Evolutionary conservation across 2,797 vertebrate genomes (phyloP).

Genomic region (Tamandua tetradactyla): DNA sequence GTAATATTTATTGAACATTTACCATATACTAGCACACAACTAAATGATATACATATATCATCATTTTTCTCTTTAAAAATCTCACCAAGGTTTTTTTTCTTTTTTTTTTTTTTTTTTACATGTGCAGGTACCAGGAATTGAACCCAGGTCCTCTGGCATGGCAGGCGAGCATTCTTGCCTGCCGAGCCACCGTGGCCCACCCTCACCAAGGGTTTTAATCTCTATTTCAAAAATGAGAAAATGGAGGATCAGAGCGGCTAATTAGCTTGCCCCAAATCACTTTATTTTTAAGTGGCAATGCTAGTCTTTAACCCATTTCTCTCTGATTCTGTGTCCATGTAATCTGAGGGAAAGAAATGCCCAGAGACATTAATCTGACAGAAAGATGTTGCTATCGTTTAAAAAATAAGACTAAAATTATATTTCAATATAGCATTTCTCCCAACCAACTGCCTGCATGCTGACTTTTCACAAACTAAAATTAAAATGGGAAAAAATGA

Average conservation of each 20-base stretch:
- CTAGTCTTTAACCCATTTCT: neutral
- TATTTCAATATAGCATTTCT: conserved; percentile 10
- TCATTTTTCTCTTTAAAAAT: neutral
- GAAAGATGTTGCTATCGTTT: neutral
- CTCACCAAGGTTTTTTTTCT: neutral
- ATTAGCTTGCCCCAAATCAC: neutral
- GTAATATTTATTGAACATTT: neutral
- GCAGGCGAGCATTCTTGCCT: no score
- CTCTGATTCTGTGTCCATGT: neutral
- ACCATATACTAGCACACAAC: neutral
- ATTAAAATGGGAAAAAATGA: neutral
- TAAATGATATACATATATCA: neutral
- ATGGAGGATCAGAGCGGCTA: neutral
- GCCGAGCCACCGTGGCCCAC: no score
- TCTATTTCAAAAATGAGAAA: conserved; percentile 8
- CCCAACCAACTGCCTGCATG: neutral
- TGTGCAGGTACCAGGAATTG: no score
- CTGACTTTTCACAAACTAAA: conserved; percentile 32
- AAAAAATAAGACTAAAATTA: neutral
- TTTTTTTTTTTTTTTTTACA: no score
- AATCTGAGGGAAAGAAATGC: neutral
- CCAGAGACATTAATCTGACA: neutral
- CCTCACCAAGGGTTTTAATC: neutral
- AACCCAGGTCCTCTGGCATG: no score
- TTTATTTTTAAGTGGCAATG: neutral